Percentiles rank a stretch among this genome's conserved stretches.
Evolutionary conservation across 2,888 invertebrate species (phyloP).

Genomic region (Machimus rusticus): DNA sequence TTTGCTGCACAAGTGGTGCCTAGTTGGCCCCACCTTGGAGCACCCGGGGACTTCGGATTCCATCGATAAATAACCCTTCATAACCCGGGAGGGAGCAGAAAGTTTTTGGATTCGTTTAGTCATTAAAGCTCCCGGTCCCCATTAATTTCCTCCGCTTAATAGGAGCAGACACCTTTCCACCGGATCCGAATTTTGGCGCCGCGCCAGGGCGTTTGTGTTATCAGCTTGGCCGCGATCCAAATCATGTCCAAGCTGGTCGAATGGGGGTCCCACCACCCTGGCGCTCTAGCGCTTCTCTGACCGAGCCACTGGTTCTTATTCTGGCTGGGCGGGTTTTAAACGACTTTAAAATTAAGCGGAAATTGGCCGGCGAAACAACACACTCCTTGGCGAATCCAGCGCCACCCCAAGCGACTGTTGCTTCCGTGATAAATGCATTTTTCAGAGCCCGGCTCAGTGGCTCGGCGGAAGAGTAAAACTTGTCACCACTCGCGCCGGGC

Average conservation of each 20-base stretch:
- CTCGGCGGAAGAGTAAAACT: background rate
- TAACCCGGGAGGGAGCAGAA: background rate
- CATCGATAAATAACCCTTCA: background rate
- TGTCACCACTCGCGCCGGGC: background rate
- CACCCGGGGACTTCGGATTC: background rate
- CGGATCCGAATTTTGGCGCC: background rate
- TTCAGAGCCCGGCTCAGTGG: background rate
- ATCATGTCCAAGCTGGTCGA: background rate
- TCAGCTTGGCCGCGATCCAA: slow-evolving; percentile 26
- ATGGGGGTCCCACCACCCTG: background rate
- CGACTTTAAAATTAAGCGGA: background rate
- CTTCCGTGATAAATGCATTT: slow-evolving; percentile 20
- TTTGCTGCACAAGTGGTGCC: background rate
- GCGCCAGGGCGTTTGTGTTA: slow-evolving; percentile 6
- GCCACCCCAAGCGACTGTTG: background rate
- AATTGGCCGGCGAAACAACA: background rate
- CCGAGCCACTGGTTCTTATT: background rate
- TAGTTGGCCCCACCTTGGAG: background rate
- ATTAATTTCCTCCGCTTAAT: slow-evolving; percentile 18
- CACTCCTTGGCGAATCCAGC: background rate
- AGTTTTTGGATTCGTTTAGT: background rate
- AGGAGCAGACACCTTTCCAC: slow-evolving; percentile 9
- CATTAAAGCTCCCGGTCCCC: background rate
- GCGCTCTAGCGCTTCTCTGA: background rate
- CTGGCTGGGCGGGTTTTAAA: background rate